Evolutionary conservation across 1,140 invertebrate genomes (phyloP).

Genomic region (Agraylea sexmaculata): DNA sequence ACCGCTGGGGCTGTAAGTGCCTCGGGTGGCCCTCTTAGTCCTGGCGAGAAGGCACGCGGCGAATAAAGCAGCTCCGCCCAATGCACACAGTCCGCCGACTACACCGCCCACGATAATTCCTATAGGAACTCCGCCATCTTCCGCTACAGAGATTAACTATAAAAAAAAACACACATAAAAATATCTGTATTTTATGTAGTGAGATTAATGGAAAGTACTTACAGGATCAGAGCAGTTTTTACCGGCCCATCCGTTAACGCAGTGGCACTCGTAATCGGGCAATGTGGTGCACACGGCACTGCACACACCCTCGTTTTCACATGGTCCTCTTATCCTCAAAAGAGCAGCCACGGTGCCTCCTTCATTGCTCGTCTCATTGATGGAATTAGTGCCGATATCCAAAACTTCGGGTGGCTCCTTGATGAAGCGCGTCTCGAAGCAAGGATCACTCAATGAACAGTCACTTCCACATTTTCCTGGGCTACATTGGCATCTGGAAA

Average conservation of each 20-base stretch:
- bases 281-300: conserved; percentile 44
- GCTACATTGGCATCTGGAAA: conserved; percentile 40
- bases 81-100: conserved; percentile 53
- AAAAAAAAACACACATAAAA: conserved; percentile 11
- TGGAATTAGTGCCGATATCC: too few relatives aligned
- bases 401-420: too few relatives aligned
- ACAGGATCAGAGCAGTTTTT: conserved; percentile 58
- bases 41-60: conserved; percentile 73
- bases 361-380: not conserved
- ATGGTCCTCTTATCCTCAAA: conserved; percentile 34
- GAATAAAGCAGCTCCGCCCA: conserved; percentile 50
- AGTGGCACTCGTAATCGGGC: conserved; percentile 53
- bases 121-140: conserved; percentile 12
- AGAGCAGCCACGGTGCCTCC: not conserved
- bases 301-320: conserved; percentile 55
- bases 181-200: too few relatives aligned
- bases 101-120: conserved; percentile 27
- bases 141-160: conserved; percentile 13
- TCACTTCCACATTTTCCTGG: conserved; percentile 54
- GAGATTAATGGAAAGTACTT: too few relatives aligned
- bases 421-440: conserved; percentile 26
- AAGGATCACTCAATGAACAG: conserved; percentile 61
- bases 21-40: conserved; percentile 89
- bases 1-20: conserved; percentile 90
- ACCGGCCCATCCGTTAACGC: conserved; percentile 50